Percentiles rank a stretch among this genome's conserved stretches.
phyloP scores from a whole-genome alignment of 2,113 vertebrate species.

The Leucoraja erinaceus region DNA sequence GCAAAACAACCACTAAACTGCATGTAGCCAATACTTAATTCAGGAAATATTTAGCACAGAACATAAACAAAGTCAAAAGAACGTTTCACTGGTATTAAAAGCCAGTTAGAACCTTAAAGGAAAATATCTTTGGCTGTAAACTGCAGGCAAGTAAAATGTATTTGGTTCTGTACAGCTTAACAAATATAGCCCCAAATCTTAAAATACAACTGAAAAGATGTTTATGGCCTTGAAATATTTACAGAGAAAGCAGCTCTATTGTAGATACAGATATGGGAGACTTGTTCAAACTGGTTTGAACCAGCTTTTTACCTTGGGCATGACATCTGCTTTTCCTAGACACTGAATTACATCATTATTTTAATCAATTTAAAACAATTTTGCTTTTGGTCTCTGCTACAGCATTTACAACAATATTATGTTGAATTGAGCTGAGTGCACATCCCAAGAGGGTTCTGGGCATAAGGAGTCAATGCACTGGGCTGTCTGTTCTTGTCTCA shows the following conservation, averaged over 20 bases:
- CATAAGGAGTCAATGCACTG: conserved; percentile 47
- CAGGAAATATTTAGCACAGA: not conserved
- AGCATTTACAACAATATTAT: conserved; percentile 4
- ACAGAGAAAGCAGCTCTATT: conserved; percentile 33
- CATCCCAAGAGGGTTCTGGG: conserved; percentile 9
- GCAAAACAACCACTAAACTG: conserved; percentile 5
- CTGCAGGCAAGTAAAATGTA: not conserved
- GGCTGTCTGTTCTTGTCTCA: conserved; percentile 48
- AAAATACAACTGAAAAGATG: not conserved
- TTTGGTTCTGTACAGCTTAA: not conserved
- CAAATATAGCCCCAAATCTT: not conserved
- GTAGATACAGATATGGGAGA: conserved; percentile 23
- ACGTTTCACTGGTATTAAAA: conserved; percentile 6
- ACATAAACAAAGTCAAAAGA: not conserved
- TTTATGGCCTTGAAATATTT: conserved; percentile 21
- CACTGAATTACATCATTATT: conserved; percentile 33
- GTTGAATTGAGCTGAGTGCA: not conserved
- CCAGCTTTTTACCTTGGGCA: conserved; percentile 34
- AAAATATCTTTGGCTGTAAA: not conserved
- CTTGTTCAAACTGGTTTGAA: conserved; percentile 23
- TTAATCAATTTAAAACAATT: conserved; percentile 1
- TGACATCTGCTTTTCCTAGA: conserved; percentile 25
- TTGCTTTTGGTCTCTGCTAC: not conserved
- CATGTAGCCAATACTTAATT: conserved; percentile 14
- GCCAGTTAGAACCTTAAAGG: not conserved